These are phyloP conservation scores for Probaryconus sp. DNA, from an alignment of 1,140 invertebrate species.

Conservation along the genomic window DNA sequence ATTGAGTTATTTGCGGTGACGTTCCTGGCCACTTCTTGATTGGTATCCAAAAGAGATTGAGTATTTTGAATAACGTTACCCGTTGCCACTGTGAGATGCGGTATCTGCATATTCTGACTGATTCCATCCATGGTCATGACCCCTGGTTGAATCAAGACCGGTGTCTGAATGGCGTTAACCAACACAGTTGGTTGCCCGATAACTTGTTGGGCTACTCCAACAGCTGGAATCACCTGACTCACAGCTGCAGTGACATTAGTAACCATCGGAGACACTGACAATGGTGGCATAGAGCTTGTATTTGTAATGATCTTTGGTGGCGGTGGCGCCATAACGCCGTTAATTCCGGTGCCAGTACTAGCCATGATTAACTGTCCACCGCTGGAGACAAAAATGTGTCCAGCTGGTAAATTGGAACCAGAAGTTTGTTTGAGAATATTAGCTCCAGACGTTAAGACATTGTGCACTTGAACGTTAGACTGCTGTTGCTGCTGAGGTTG, in stretches of 20 bases:
- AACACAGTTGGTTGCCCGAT: slow-evolving; percentile 87
- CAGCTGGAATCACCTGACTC: slow-evolving; percentile 82
- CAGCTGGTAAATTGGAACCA: slow-evolving; percentile 79
- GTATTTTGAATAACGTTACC: slow-evolving; percentile 83
- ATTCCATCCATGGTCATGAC: slow-evolving; percentile 83
- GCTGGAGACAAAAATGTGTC: slow-evolving; percentile 86
- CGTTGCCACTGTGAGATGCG: slow-evolving; percentile 81
- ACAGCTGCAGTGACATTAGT: slow-evolving; percentile 85
- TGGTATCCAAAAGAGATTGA: slow-evolving; percentile 77
- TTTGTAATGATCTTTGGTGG: slow-evolving; percentile 81
- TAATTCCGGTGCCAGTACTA: slow-evolving; percentile 79
- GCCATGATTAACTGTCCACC: slow-evolving; percentile 86
- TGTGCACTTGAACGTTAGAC: slow-evolving; percentile 70
- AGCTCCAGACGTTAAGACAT: slow-evolving; percentile 72
- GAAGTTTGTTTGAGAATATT: slow-evolving; percentile 76
- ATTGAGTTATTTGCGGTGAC: slow-evolving; percentile 67
- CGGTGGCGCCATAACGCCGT: slow-evolving; percentile 82
- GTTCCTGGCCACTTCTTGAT: slow-evolving; percentile 76
- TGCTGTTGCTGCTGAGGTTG: slow-evolving; percentile 57
- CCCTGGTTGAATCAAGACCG: slow-evolving; percentile 87
- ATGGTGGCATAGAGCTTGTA: slow-evolving; percentile 81
- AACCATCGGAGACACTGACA: slow-evolving; percentile 83
- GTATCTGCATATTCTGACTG: slow-evolving; percentile 83
- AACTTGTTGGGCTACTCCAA: slow-evolving; percentile 81
- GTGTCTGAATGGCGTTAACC: slow-evolving; percentile 88